Conservation (phyloP, 2,888 invertebrate genomes). For the Ctena decussata region DNA sequence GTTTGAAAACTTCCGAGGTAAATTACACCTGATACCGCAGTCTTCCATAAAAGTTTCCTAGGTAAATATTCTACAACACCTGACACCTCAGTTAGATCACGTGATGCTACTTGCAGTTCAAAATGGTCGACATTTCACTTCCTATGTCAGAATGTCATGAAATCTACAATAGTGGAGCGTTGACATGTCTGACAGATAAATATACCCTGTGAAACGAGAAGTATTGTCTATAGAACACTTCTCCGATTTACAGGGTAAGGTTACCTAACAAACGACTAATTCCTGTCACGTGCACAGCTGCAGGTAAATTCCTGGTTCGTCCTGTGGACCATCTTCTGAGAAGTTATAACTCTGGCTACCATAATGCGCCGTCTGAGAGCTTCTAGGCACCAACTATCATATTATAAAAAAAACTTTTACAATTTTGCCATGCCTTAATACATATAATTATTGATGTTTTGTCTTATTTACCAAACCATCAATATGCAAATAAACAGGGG, state of each 20-base stretch:
- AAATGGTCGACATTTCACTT: constrained; percentile 15
- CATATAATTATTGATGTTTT: too few species aligned
- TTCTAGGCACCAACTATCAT: too few species aligned
- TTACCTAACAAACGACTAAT: constrained; percentile 54
- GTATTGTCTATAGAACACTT: constrained; percentile 70
- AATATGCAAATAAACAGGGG: too few species aligned
- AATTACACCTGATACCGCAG: too few species aligned
- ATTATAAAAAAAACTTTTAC: too few species aligned
- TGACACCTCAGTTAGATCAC: not conserved
- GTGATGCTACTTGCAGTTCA: not conserved
- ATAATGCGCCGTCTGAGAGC: too few species aligned
- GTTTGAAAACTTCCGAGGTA: too few species aligned
- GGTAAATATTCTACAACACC: not conserved
- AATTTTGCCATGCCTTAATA: too few species aligned
- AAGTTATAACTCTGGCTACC: too few species aligned
- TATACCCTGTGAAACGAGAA: constrained; percentile 85
- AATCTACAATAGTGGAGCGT: constrained; percentile 9
- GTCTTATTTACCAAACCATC: too few species aligned
- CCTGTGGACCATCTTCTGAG: too few species aligned
- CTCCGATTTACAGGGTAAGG: constrained; percentile 85
- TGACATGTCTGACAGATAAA: constrained; percentile 71
- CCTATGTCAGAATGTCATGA: not conserved
- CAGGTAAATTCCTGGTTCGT: not conserved
- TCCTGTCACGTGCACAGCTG: not conserved
- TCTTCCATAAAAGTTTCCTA: too few species aligned